A percentile compares a stretch with the other conserved stretches of the same genome.
Conservation (phyloP, 2,797 vertebrate genomes). For the Orestias chungarensis region DNA sequence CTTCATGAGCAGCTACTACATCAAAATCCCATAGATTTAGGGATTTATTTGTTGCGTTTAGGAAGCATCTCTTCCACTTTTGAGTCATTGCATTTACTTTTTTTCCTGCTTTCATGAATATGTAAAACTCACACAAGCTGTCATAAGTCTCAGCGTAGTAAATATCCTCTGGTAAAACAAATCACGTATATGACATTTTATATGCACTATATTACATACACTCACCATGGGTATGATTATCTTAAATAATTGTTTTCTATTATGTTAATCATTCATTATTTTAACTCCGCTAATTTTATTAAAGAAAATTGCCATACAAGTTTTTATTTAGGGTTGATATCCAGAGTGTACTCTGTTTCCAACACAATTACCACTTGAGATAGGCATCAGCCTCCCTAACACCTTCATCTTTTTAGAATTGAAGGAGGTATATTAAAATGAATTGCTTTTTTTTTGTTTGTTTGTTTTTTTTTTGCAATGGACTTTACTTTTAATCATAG, state of each 20-base stretch:
- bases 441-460: no score
- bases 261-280: background rate
- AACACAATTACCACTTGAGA: no score
- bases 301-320: background rate
- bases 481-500: background rate
- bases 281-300: background rate
- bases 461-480: background rate
- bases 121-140: background rate
- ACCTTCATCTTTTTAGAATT: background rate
- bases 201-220: background rate
- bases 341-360: background rate
- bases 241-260: background rate
- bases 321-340: background rate
- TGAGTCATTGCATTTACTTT: background rate
- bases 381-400: no score
- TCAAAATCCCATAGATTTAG: slow-evolving; percentile 12
- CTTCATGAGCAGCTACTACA: background rate
- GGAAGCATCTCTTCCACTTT: background rate
- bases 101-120: background rate
- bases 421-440: background rate
- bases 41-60: background rate
- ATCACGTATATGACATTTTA: background rate
- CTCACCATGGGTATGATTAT: background rate
- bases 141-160: background rate
- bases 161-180: slow-evolving; percentile 5